Percentiles rank a stretch among this genome's conserved stretches.
These are phyloP conservation scores for Zygogramma bicolorata DNA, from an alignment of 2,888 invertebrate genomes.

Conservation along the genomic window DNA sequence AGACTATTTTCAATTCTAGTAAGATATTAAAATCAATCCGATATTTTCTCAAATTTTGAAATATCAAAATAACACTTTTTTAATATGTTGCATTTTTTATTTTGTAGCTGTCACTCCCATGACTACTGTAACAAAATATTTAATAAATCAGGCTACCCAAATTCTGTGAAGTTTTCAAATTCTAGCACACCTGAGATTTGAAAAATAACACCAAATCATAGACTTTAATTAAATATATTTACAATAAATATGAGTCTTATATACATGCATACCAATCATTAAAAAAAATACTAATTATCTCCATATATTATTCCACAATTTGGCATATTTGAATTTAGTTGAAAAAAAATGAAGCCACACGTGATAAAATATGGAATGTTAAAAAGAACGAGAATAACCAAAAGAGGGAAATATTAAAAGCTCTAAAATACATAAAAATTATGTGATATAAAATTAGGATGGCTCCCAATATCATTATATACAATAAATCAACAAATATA, in stretches of 20 bases:
- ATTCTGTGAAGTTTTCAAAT: no score
- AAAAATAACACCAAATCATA: slow-evolving; percentile 32
- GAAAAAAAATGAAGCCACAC: slow-evolving; percentile 38
- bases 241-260: slow-evolving; percentile 59
- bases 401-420: neutral
- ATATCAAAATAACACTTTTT: no score
- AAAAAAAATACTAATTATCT: slow-evolving; percentile 44
- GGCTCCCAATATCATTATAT: slow-evolving; percentile 30
- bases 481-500: slow-evolving; percentile 44
- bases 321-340: slow-evolving; percentile 41
- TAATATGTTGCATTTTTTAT: no score
- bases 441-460: slow-evolving; percentile 13
- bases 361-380: slow-evolving; percentile 47
- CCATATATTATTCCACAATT: slow-evolving; percentile 37
- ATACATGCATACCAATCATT: slow-evolving; percentile 53
- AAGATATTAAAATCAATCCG: no score
- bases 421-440: slow-evolving; percentile 17
- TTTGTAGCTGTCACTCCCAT: neutral
- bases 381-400: slow-evolving; percentile 30
- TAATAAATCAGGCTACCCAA: no score
- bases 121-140: no score
- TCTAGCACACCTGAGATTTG: neutral
- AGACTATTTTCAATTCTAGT: no score
- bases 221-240: slow-evolving; percentile 60
- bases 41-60: no score